These are phyloP conservation scores for Phenacoccus solenopsis DNA, from an alignment of 1,140 invertebrate genomes.

Conservation along the genomic window DNA sequence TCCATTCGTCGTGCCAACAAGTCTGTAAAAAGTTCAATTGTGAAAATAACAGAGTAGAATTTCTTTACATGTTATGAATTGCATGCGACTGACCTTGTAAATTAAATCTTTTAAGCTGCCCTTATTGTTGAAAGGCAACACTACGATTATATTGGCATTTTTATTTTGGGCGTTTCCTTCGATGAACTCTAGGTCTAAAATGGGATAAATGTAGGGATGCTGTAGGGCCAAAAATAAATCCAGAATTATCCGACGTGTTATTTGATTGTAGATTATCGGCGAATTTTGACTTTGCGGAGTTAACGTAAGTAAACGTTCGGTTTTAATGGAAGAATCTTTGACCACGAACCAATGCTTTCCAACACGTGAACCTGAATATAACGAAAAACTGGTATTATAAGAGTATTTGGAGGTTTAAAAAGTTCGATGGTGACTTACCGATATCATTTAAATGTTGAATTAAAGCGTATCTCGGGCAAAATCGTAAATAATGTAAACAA, in stretches of 20 bases:
- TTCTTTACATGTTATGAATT: too few species aligned
- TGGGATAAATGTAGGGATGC: conserved; percentile 82
- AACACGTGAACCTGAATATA: conserved; percentile 49
- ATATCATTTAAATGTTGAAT: conserved; percentile 63
- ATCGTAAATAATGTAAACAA: conserved; percentile 50
- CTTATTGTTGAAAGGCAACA: conserved; percentile 66
- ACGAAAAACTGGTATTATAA: conserved; percentile 7
- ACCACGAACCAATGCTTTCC: conserved; percentile 85
- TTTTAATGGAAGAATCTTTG: conserved; percentile 61
- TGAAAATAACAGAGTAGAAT: too few species aligned
- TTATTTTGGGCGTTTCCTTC: conserved; percentile 36
- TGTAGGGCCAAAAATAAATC: conserved; percentile 73
- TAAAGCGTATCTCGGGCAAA: conserved; percentile 53
- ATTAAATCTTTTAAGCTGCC: conserved; percentile 82
- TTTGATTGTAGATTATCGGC: conserved; percentile 36
- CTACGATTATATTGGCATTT: conserved; percentile 48
- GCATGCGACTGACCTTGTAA: conserved; percentile 63
- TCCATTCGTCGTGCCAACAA: conserved; percentile 56
- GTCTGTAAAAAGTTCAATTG: conserved; percentile 35
- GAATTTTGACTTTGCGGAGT: conserved; percentile 49
- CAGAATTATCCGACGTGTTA: conserved; percentile 50
- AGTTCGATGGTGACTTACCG: conserved; percentile 35
- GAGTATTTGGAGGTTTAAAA: conserved; percentile 9
- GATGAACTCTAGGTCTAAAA: conserved; percentile 62
- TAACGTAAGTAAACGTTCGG: conserved; percentile 68